Base-by-base conservation (phyloP, 2,113 vertebrate species). In the Thinocorus orbignyianus region DNA sequence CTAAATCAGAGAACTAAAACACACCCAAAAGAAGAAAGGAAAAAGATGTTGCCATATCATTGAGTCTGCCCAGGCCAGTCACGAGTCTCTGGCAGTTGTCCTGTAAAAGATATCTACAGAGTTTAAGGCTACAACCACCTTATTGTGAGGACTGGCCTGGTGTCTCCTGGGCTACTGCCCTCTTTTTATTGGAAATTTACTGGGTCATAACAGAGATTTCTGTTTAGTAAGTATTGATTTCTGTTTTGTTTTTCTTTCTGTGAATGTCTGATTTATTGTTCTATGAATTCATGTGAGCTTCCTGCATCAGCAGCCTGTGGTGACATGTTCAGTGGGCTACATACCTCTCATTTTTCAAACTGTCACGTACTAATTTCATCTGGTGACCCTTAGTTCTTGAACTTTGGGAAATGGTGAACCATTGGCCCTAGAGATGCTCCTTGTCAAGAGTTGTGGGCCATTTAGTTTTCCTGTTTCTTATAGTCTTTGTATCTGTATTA, bases 11-110 rank as follows among this genome's bases (percentile, higher is more conserved):
- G 48, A 68, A 86, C 33, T 33, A 60, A 70, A 86, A 64, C 12
- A 12, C 37, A 89, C 44, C n/a, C 74, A 72, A 8, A 57, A 62
- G 54, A 28, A 88, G 35, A 31, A 70, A 22, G 33, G 24, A 30
- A n/a, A 74, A 94, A 31, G 9, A 54, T 2, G 10, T 11, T 39
- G 41, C 20, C 51, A 3, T 26, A 41, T 41, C 7, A 26, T 1
- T 62, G 22, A 25, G 28, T 60, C 28, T 69, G 42, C 78, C 51
- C 33, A 76, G 15, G 4, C 41, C 62, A 35, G 19, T 13, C 54
- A 31, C 0, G 0, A 37, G 17, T n/a, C 46, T 39, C 62, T 55
- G 33, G 9, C 55, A 23, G 44, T 6, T 5, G 33, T 42, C n/a
- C 31, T 6, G 0, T 19, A 26, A 33, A 28, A 79, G 44, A 42